Conservation (phyloP, 2,797 vertebrate species). For the Botia almorhae region DNA sequence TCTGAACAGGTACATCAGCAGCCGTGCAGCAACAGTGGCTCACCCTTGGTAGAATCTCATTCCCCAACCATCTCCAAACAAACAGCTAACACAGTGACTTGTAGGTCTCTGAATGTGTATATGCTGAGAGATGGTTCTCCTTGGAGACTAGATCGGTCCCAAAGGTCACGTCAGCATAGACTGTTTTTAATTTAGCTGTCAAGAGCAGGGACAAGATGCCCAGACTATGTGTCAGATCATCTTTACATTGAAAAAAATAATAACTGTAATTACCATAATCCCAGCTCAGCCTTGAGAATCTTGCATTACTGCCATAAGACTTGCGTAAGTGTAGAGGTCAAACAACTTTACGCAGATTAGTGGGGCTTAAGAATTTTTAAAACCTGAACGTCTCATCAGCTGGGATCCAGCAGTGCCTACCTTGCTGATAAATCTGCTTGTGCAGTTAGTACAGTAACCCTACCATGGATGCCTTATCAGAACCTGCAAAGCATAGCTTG, state of each 20-base stretch:
- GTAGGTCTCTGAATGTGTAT: slow-evolving; percentile 37
- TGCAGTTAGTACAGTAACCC: slow-evolving; percentile 37
- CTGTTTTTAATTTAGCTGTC: slow-evolving; percentile 79
- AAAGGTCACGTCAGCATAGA: slow-evolving; percentile 66
- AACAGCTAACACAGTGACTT: slow-evolving; percentile 56
- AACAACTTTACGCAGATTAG: slow-evolving; percentile 74
- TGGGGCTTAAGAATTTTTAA: slow-evolving; percentile 66
- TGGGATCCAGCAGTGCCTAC: slow-evolving; percentile 26
- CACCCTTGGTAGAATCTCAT: slow-evolving; percentile 66
- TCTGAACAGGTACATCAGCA: slow-evolving; percentile 78
- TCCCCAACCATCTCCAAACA: slow-evolving; percentile 67
- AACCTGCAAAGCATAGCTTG: too few relatives aligned
- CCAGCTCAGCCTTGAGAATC: slow-evolving; percentile 66
- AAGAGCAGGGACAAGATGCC: slow-evolving; percentile 62
- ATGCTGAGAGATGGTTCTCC: slow-evolving; percentile 47
- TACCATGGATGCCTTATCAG: background rate
- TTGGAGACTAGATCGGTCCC: slow-evolving; percentile 67
- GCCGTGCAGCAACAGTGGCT: slow-evolving; percentile 74
- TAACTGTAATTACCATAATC: slow-evolving; percentile 80
- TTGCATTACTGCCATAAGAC: slow-evolving; percentile 64
- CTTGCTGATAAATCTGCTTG: slow-evolving; percentile 9
- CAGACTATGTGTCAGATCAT: slow-evolving; percentile 65
- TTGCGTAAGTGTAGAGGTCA: slow-evolving; percentile 73
- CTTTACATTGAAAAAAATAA: slow-evolving; percentile 73
- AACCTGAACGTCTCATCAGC: slow-evolving; percentile 59